A percentile compares a stretch with the other conserved stretches of the same genome.
Conservation (phyloP, 2,797 vertebrate genomes). For the Sebastes dallii region DNA sequence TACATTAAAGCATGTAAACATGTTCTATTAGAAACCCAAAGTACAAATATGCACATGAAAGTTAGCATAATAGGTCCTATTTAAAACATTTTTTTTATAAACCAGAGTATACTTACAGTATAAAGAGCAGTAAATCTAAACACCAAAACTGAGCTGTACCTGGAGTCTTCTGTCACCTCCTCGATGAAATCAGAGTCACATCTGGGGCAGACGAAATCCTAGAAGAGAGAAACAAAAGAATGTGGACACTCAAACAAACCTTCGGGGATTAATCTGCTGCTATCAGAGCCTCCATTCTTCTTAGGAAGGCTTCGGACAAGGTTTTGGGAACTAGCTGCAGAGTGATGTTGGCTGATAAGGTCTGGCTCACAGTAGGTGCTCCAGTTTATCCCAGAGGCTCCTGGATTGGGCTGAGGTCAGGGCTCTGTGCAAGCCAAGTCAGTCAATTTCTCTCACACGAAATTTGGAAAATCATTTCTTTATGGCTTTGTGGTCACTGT, state of each 20-base stretch:
- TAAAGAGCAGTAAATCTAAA: not conserved
- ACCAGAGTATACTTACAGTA: not conserved
- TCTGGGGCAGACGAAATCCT: conserved; percentile 91
- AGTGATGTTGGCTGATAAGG: not conserved
- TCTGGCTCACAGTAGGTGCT: not conserved
- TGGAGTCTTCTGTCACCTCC: conserved; percentile 90
- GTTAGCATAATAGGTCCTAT: not conserved
- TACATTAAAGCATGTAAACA: no score
- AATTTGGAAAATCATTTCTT: not conserved
- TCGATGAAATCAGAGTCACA: conserved; percentile 94
- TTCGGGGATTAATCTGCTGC: not conserved
- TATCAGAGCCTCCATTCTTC: not conserved
- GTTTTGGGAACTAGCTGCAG: not conserved
- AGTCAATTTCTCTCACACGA: no score
- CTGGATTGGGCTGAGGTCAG: not conserved
- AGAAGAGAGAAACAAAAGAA: conserved; percentile 14
- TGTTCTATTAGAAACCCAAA: no score
- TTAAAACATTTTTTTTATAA: not conserved
- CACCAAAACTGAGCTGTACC: conserved; percentile 69
- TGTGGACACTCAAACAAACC: not conserved
- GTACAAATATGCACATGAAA: no score
- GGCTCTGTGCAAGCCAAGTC: no score
- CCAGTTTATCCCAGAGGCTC: not conserved
- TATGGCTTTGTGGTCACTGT: no score
- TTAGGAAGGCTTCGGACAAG: not conserved